These are phyloP conservation scores for Porites australiensis DNA, from an alignment of 64 coral and sea anemone species.

Conservation along the genomic window DNA sequence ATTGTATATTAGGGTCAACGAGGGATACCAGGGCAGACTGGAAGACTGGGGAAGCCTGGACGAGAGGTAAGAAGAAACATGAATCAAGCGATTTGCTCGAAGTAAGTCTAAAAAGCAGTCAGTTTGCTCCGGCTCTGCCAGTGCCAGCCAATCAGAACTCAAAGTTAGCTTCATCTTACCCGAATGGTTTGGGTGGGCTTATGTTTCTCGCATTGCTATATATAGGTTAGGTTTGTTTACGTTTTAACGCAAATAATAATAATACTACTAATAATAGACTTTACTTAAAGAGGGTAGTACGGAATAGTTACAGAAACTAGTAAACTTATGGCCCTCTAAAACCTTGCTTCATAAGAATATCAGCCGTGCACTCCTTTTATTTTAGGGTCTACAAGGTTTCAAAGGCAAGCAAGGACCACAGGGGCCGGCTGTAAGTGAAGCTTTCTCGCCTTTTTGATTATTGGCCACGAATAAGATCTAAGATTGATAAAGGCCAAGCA, in stretches of 20 bases:
- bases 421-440: conserved; percentile 34
- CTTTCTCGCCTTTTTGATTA: not conserved
- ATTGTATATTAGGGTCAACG: not conserved
- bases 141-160: no score
- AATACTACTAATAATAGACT: no score
- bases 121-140: no score
- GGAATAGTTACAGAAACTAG: no score
- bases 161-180: no score
- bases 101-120: not conserved
- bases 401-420: conserved; percentile 8
- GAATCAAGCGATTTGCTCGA: not conserved
- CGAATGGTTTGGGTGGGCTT: no score
- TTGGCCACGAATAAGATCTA: not conserved
- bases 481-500: not conserved
- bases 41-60: not conserved
- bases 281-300: no score
- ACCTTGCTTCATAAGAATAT: no score
- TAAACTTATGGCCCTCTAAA: no score
- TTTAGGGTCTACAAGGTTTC: not conserved
- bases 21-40: not conserved
- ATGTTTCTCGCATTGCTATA: no score
- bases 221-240: no score
- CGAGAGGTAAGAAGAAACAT: not conserved
- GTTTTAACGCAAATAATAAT: no score
- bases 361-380: not conserved